Base-by-base conservation (phyloP, 2,888 invertebrate genomes). In the Caradrina kadenii region DNA sequence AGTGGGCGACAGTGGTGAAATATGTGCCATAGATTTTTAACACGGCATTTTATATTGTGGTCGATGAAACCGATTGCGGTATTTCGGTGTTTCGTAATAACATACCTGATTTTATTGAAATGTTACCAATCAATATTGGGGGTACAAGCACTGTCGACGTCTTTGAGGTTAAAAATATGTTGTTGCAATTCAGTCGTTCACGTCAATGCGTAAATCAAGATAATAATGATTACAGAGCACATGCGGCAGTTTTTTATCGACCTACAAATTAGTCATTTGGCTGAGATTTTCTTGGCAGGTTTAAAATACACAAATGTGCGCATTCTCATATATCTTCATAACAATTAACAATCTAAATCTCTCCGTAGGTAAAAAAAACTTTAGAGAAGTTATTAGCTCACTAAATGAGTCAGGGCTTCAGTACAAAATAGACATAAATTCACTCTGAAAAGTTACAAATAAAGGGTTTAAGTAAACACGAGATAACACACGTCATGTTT, bases 1-100 rank as follows among this genome's bases (percentile, higher is more conserved):
- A 93, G 90, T 91, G 87, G 86, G 87, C 88, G 89, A 88, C 78
- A 73, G 86, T 89, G 87, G 84, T 83, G 89, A 90, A 90, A 91
- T 69, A 76, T 73, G 72, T 73, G 79, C 76, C 78, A 79, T 70
- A 76, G 76, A 53, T 81, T 82, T 80, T 76, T 76, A 70, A 73
- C 71, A 64, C 62, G 66, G 69, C 61, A 73, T 75, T 80, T 83
- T 68, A 64, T 65, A 62, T 77, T 56, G 71, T 68, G 56, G 53
- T 70, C 67, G 59, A 67, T 63, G 77, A 78, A 80, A 76, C 54
- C 62, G 59, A 73, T 70, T 69, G 69, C 59, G 52, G 53, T 63
- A 68, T 67, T 73, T 61, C 55, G 21, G 60, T 59, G 26, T 78
- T 80, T 80, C 49, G 58, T 76, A 78, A 80, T 49, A 67, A 49